phyloP scores from a whole-genome alignment of 1,140 invertebrate species.

The Aphaenogaster rudis region DNA sequence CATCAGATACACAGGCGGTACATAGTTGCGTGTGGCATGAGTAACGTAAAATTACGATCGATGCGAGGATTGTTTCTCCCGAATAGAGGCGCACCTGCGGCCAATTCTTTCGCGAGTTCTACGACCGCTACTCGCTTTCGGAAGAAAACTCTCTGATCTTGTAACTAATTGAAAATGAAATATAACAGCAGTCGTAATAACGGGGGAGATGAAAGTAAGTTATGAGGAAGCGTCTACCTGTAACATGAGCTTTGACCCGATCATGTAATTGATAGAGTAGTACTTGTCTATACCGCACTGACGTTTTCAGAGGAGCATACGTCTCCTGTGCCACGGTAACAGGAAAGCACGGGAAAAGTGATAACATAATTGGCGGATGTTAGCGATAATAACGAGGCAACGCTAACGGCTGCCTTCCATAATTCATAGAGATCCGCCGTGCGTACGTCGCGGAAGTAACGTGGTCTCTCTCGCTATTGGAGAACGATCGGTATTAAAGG shows the following conservation, averaged over 20 bases:
- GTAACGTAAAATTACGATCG: not conserved
- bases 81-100: not conserved
- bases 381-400: constrained; percentile 51
- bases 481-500: constrained; percentile 45
- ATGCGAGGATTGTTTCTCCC: not conserved
- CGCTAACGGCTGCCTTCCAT: constrained; percentile 37
- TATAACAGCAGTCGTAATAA: constrained; percentile 32
- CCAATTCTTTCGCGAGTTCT: not conserved
- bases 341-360: constrained; percentile 29
- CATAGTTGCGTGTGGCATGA: not conserved
- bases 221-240: constrained; percentile 14
- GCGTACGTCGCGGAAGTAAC: constrained; percentile 49
- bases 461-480: constrained; percentile 18
- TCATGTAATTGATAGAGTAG: constrained; percentile 6
- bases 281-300: not conserved
- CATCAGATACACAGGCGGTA: not conserved
- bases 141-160: not conserved
- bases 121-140: not conserved
- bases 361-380: constrained; percentile 64
- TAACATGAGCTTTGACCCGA: constrained; percentile 28
- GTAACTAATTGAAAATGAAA: constrained; percentile 26
- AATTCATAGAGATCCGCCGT: constrained; percentile 45
- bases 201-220: constrained; percentile 8
- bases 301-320: constrained; percentile 22
- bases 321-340: not conserved